Evolutionary conservation across 2,888 invertebrate species (phyloP).

Genomic region (Trichacis sp.): DNA sequence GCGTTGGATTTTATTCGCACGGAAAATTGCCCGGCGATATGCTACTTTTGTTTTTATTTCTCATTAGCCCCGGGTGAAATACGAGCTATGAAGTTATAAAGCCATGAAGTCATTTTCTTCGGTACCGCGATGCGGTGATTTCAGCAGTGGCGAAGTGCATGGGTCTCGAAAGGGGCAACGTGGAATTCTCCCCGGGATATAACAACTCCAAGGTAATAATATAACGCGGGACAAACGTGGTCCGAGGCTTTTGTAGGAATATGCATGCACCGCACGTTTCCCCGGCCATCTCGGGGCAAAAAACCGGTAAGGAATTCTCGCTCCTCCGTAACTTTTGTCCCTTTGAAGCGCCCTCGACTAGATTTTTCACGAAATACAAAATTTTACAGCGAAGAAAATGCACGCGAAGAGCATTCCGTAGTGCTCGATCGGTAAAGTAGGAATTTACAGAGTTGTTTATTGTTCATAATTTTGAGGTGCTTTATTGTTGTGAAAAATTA

Average conservation of each 20-base stretch:
- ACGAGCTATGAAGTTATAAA: slow-evolving; percentile 1
- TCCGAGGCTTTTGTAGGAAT: slow-evolving; percentile 27
- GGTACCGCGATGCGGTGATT: background rate
- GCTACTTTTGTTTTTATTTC: background rate
- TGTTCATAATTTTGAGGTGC: no score
- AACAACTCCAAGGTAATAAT: slow-evolving; percentile 21
- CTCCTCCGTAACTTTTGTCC: no score
- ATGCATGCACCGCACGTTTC: slow-evolving; percentile 22
- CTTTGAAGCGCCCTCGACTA: no score
- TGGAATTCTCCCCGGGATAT: slow-evolving; percentile 10
- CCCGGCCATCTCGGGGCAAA: background rate
- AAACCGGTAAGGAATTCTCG: background rate
- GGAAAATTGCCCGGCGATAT: background rate
- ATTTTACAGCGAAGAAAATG: no score
- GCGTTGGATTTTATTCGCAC: background rate
- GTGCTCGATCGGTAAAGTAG: no score
- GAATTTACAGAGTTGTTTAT: no score
- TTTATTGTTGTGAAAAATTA: no score
- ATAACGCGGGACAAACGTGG: slow-evolving; percentile 13
- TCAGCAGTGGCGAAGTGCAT: background rate
- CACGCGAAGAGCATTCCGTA: no score
- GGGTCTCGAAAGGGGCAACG: slow-evolving; percentile 13
- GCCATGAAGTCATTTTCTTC: background rate
- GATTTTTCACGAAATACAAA: background rate
- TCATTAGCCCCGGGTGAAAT: slow-evolving; percentile 1